phyloP scores from a whole-genome alignment of 2,797 vertebrate genomes.

The Gymnoscopelus braueri region DNA sequence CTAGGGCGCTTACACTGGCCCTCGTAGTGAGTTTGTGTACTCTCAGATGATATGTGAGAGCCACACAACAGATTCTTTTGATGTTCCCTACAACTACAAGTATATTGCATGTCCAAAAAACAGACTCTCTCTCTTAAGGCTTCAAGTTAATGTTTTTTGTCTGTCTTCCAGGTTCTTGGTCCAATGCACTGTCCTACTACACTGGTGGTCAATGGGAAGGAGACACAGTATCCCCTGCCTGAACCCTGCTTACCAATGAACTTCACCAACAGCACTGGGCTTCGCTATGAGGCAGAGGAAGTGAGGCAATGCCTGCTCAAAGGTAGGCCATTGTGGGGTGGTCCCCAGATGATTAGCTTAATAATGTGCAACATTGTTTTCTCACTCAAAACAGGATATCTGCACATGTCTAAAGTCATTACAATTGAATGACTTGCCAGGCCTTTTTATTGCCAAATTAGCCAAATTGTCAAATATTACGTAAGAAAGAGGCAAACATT shows the following conservation, averaged over 20 bases:
- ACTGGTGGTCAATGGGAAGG: constrained; percentile 64
- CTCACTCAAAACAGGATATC: no score
- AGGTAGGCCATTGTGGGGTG: constrained; percentile 63
- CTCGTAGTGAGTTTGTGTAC: background rate
- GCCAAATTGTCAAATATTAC: no score
- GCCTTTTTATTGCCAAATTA: no score
- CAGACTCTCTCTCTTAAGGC: background rate
- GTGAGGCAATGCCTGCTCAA: constrained; percentile 79
- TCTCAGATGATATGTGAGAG: background rate
- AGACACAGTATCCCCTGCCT: constrained; percentile 62
- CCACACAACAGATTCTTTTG: no score
- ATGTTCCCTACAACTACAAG: no score
- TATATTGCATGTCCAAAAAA: no score
- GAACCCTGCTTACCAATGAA: constrained; percentile 68
- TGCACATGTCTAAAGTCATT: no score
- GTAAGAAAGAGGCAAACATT: no score
- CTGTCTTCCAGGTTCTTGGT: constrained; percentile 53
- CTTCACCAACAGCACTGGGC: constrained; percentile 74
- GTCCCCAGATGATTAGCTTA: no score
- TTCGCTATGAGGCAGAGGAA: constrained; percentile 82
- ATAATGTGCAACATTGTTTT: no score
- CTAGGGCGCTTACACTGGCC: no score
- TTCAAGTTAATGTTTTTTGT: constrained; percentile 2
- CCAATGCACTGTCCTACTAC: constrained; percentile 75
- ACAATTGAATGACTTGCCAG: no score